A percentile compares a stretch with the other conserved stretches of the same genome.
These are phyloP conservation scores for Dascyllus trimaculatus DNA, from an alignment of 2,113 vertebrate species.

Conservation along the genomic window DNA sequence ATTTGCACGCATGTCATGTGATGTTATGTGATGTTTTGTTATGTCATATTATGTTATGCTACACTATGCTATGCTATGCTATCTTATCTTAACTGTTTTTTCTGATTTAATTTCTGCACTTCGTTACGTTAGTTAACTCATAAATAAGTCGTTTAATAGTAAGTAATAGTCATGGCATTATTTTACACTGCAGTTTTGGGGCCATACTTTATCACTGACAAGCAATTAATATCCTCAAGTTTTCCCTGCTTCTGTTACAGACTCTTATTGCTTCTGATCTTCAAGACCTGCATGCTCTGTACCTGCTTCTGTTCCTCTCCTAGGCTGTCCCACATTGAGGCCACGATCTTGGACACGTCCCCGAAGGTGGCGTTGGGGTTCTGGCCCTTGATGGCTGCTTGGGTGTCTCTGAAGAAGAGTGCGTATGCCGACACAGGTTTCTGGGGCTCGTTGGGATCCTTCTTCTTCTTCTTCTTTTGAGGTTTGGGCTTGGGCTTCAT, in stretches of 20 bases:
- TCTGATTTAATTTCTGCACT: no score
- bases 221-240: no score
- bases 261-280: background rate
- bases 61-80: no score
- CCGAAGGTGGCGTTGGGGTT: slow-evolving; percentile 97
- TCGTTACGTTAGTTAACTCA: no score
- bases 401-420: slow-evolving; percentile 97
- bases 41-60: no score
- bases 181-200: background rate
- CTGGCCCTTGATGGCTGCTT: slow-evolving; percentile 95
- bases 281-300: background rate
- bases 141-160: no score
- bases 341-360: slow-evolving; percentile 96
- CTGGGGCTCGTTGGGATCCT: slow-evolving; percentile 91
- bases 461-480: slow-evolving; percentile 99
- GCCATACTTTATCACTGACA: no score
- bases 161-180: no score
- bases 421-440: slow-evolving; percentile 96
- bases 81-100: no score
- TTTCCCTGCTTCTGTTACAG: background rate
- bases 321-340: slow-evolving; percentile 97
- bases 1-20: no score
- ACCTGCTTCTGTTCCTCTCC: slow-evolving; percentile 98
- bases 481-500: slow-evolving; percentile 96
- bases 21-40: no score